phyloP scores from a whole-genome alignment of 64 coral and sea anemone genomes.

The Astreopora myriophthalma region DNA sequence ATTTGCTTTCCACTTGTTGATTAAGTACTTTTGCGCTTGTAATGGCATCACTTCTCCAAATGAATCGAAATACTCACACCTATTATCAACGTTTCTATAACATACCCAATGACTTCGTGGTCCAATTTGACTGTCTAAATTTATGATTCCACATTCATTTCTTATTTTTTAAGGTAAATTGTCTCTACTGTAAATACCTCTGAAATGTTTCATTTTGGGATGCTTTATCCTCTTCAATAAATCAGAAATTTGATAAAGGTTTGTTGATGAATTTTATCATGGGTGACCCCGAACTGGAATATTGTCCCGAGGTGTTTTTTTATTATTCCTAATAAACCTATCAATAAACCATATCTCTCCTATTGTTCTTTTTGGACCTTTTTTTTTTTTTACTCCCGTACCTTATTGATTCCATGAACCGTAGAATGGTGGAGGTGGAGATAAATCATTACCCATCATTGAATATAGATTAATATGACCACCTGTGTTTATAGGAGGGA shows the following conservation, averaged over 20 bases:
- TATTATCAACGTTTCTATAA: background rate
- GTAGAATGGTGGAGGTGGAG: background rate
- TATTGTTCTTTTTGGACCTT: background rate
- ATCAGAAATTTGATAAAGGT: conserved; percentile 28
- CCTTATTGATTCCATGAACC: background rate
- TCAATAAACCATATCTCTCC: background rate
- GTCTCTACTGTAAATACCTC: conserved; percentile 30
- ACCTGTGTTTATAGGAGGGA: background rate
- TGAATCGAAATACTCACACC: background rate
- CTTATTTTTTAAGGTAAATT: conserved; percentile 41
- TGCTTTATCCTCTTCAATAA: conserved; percentile 16
- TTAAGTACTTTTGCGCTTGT: background rate
- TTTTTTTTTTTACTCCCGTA: background rate
- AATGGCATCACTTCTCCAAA: background rate
- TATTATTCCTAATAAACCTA: too few species aligned
- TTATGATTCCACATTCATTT: conserved; percentile 53
- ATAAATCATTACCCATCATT: background rate
- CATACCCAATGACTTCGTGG: too few species aligned
- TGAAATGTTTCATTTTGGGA: background rate
- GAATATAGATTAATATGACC: background rate
- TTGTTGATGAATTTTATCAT: background rate
- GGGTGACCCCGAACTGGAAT: background rate
- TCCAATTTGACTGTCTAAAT: too few species aligned
- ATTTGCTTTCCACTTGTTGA: background rate
- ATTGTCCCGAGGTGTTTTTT: too few species aligned